Conservation (phyloP, 1,140 invertebrate genomes). For the Penaeus chinensis region DNA sequence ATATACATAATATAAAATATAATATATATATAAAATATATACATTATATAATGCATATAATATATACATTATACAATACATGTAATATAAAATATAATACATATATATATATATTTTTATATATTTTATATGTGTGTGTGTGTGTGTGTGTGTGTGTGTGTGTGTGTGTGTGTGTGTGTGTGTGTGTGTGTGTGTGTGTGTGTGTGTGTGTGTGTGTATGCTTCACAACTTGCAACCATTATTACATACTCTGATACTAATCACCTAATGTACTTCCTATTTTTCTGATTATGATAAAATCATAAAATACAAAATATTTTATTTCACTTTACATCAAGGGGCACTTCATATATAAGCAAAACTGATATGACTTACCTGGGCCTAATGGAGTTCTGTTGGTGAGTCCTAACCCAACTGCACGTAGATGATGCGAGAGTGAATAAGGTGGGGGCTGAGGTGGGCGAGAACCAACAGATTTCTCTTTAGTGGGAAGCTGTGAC, state of each 20-base stretch:
- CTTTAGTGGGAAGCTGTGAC: constrained; percentile 62
- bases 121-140: no score
- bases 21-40: not conserved
- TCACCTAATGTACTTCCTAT: no score
- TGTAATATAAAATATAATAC: no score
- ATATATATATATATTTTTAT: not conserved
- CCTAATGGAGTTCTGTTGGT: constrained; percentile 50
- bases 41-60: not conserved
- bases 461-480: constrained; percentile 64
- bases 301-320: not conserved
- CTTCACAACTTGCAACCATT: no score
- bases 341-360: not conserved
- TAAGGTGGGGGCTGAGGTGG: constrained; percentile 66
- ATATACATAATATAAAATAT: not conserved
- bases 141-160: no score
- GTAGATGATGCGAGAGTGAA: constrained; percentile 68
- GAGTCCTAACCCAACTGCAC: constrained; percentile 68
- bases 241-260: no score
- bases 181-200: no score
- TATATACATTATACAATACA: not conserved
- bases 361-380: constrained; percentile 37
- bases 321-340: not conserved
- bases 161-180: no score
- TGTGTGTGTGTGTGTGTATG: no score
- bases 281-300: no score